Base-by-base conservation (phyloP, 1,140 invertebrate genomes). In the Amyelois transitella region DNA sequence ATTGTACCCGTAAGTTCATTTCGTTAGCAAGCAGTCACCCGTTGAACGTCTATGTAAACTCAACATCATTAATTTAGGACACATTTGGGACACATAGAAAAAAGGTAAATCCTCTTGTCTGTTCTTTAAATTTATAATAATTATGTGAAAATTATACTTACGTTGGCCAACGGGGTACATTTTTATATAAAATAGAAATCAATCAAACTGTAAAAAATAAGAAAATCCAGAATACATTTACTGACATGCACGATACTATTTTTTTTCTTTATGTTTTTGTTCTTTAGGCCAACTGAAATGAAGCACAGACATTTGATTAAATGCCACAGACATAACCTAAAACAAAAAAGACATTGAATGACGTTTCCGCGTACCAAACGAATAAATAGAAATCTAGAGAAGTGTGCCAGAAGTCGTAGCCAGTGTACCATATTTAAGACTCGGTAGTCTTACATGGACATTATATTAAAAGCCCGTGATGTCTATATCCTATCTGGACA, bases 121-220 rank as follows among this genome's bases (percentile, higher is more conserved):
- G 20, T 48, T 48, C 18, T 48, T 12, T n/a, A 21, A 19, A 21
- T 12, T 38, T 8, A 12, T 3, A 21, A 5, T 0, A 22, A 67
- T 65, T 66, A 66, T 49, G 38, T 45, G 52, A 54, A 51, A 56
- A 49, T 59, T 53, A 67, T 64, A 77, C 76, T 82, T 78, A 87
- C 84, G 75, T 83, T 87, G 84, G 64, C 84, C 84, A 87, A 86
- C 82, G 81, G 84, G 84, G 81, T 85, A 86, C 84, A 87, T 87
- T 62, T 78, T 82, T n/a, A 38, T 38, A 38, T 14, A 38, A 38
- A 38, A 38, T 14, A 38, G 2, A 38, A 38, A 38, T 38, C 32
- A 38, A 38, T 38, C n/a, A 14, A 38, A 14, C 17, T 38, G 32
- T 38, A 38, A 38, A 38, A 38, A 38, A 38, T 73, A 69, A 67